Conservation (phyloP, 92 coral and sea anemone genomes). For the Epizoanthus stellaris region DNA sequence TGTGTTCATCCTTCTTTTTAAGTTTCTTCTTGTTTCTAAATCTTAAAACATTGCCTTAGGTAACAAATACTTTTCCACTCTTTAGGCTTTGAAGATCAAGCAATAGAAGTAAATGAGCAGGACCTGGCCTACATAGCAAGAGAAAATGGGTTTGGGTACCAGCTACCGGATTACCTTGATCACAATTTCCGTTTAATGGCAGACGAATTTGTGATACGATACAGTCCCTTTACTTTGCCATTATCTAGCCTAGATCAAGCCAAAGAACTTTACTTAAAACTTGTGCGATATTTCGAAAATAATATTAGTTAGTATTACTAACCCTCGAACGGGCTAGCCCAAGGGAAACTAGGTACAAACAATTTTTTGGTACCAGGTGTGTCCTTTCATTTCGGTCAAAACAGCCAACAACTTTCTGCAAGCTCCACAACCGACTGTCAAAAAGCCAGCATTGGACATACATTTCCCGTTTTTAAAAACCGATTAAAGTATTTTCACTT, state of each 20-base stretch:
- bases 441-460: too few species aligned
- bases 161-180: slow-evolving; percentile 21
- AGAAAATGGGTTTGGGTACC: background rate
- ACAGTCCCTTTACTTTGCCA: background rate
- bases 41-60: too few species aligned
- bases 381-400: too few species aligned
- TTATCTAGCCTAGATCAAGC: background rate
- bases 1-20: background rate
- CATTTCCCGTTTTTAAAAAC: background rate
- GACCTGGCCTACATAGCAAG: background rate
- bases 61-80: background rate
- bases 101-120: background rate
- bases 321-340: too few species aligned
- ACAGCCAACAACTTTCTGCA: too few species aligned
- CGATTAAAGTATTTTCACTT: background rate
- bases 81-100: slow-evolving; percentile 29
- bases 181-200: background rate
- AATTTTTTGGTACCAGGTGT: too few species aligned
- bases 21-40: too few species aligned
- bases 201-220: background rate
- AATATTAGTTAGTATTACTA: background rate
- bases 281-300: slow-evolving; percentile 14
- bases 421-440: too few species aligned
- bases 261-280: slow-evolving; percentile 5
- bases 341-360: too few species aligned